Evolutionary conservation across 1,140 invertebrate species (phyloP), one percentile per base, ranked within the genome.

Genomic region (Rhynchophorus ferrugineus): DNA sequence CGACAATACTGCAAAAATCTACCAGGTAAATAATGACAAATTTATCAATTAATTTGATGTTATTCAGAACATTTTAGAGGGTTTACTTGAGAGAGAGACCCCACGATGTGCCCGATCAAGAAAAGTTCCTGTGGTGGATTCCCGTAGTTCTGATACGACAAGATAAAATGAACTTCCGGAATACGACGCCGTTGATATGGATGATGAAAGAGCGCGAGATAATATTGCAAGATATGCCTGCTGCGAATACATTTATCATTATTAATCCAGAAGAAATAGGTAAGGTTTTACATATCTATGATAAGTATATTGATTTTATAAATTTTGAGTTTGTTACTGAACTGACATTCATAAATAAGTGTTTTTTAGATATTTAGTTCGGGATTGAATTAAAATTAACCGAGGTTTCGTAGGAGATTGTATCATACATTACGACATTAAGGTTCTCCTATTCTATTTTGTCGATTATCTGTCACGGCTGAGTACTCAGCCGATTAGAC

Each of bases 211-310:
- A 71, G n/a, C 69, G 67, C 39, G 69, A 78, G 47, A 61, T 75
- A 9, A 68, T 62, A 21, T 44, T 84, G 2, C 64, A 60, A 1
- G 68, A 80, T 49, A 64, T 80, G 58, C 76, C 80, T 1, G 56
- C 59, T 8, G 69, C 70, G 16, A 66, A 82, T 14, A 60, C 78
- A 20, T 87, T 86, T 55, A 76, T 88, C 37, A 81, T 89, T 34
- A 72, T 86, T 1, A 89, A 89, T 69, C 84, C 83, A n/a, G 84
- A 86, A 54, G 85, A 87, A 70, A 85, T 87, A 58, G 84, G 82
- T 83, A n/a, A 22, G 48, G 49, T n/a, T 6, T 36, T 38, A 16
- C 11, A 6, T 29, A n/a, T n/a, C n/a, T n/a, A n/a, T n/a, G n/a
- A n/a, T n/a, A n/a, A n/a, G n/a, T n/a, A n/a, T n/a, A n/a, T n/a